phyloP scores from a whole-genome alignment of 2,113 vertebrate species.

The Microtus ochrogaster region DNA sequence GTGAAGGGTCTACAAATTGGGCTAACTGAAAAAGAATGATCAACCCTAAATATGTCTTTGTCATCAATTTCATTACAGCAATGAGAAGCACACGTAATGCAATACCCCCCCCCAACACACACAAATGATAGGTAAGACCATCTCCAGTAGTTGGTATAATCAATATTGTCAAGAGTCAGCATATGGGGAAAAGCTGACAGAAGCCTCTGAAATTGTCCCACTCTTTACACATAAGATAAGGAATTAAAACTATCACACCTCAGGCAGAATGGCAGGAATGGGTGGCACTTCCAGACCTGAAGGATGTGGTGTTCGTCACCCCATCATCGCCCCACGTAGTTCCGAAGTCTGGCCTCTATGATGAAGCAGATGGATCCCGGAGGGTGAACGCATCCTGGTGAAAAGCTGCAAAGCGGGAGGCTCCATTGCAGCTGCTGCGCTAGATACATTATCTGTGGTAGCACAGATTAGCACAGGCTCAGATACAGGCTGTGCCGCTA shows the following conservation, averaged over 20 bases:
- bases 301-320: not conserved
- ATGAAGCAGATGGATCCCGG: not conserved
- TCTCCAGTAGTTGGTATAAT: not conserved
- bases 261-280: not conserved
- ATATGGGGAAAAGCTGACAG: not conserved
- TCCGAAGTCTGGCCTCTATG: not conserved
- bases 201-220: not conserved
- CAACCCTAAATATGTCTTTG: not conserved
- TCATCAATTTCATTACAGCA: not conserved
- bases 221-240: not conserved
- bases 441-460: constrained; percentile 17
- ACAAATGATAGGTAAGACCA: not conserved
- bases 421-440: not conserved
- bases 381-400: not conserved
- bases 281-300: not conserved
- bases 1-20: not conserved
- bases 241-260: constrained; percentile 48
- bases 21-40: not conserved
- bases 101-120: not conserved
- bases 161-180: not conserved
- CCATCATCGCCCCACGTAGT: not conserved
- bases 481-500: constrained; percentile 26
- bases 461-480: constrained; percentile 33
- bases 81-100: not conserved
- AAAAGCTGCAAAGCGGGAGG: not conserved